Evolutionary conservation across 2,797 vertebrate species (phyloP), one percentile per base, ranked within the genome.

Genomic region (Hoplostethus atlanticus): DNA sequence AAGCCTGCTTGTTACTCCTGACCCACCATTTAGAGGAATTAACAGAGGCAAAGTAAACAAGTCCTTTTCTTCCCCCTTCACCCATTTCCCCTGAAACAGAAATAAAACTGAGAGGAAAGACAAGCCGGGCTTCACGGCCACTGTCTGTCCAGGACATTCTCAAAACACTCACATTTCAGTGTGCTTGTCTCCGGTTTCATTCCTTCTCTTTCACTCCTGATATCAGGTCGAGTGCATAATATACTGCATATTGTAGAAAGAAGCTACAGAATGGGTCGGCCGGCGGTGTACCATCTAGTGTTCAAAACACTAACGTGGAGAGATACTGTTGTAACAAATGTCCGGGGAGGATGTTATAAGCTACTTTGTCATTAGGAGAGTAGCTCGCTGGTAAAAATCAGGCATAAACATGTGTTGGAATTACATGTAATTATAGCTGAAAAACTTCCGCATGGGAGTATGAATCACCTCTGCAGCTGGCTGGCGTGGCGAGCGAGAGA

Each of bases 371-470:
- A 94, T 90, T 90, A 94, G 85, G 77, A 72, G 90, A 93, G 79
- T 84, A 84, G 85, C 87, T 83, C 89, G 90, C 90, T 91, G 90
- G 87, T 89, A 1, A 91, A 89, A 91, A 89, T 86, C 91, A 84
- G 86, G 91, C 88, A 89, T 93, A 94, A 95, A 94, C 93, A 94
- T 90, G 91, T 93, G 92, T 93, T 89, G 93, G 91, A 91, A 93
- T 92, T 93, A 92, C 90, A 89, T 87, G 90, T 93, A 94, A 95
- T 94, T 95, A 95, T 88, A 93, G 93, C 87, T 91, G 88, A 91
- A 90, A 92, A 94, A 94, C 93, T 91, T 95, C 93, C 92, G 90
- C 86, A 89, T 79, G 71, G 63, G 76, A 81, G 86, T 79, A 92
- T 95, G 92, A 95, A 94, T 95, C 92, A 95, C 85, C 88, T 90